Evolutionary conservation across 2,888 invertebrate genomes (phyloP), one percentile per base, ranked within the genome.

Genomic region (Drosophila robusta): DNA sequence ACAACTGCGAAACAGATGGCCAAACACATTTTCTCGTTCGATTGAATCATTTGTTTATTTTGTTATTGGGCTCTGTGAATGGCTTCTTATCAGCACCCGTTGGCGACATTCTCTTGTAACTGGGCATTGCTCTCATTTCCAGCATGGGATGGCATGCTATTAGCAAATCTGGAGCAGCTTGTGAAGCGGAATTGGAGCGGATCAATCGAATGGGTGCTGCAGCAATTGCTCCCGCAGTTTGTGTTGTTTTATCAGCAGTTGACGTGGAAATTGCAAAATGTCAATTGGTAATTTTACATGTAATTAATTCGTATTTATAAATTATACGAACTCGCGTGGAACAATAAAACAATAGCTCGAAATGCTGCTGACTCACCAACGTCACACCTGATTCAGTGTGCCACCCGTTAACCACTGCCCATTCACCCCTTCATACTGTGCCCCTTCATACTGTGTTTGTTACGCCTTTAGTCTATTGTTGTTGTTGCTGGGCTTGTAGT

Each of bases 121-220:
- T 45, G 32, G 24, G 46, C 9, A 29, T 39, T 5, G 38, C 45
- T 45, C 55, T 32, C 34, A 36, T 64, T 49, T 54, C 34, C 51
- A 50, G 56, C 50, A 56, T 56, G 56, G 45, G 29, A 32, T 51
- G 38, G 38, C 72, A 62, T 62, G 77, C 73, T 73, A 76, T 72
- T 76, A 69, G 60, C 42, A 4, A 36, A 78, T 72, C 63, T 68
- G 75, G 75, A 60, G 68, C 81, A 55, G 41, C 54, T 46, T 22
- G 24, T 8, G 22, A 18, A 36, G 41, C 66, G 38, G 62, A 79
- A 79, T 50, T 80, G 75, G 77, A 82, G 74, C 83, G 77, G 38
- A 65, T 55, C 80, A 52, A 61, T 47, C 14, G 44, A 38, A 32
- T n/a, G 14, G 7, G 5, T 14, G 29, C 32, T 14, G n/a, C 16